Evolutionary conservation across 2,113 vertebrate species (phyloP).

Genomic region (Phalacrocorax brasilianus): DNA sequence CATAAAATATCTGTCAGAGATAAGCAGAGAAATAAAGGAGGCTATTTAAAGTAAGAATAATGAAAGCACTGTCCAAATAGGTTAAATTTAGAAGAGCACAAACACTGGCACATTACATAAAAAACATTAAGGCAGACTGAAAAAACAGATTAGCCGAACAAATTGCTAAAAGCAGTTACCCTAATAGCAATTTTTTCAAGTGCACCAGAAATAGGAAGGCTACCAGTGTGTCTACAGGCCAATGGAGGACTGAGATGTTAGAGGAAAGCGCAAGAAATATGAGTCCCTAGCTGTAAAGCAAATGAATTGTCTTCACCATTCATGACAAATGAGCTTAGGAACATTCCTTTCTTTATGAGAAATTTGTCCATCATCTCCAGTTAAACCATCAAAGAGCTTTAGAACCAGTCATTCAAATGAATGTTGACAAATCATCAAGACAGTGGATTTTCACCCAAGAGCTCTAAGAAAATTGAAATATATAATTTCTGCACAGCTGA

Average conservation of each 20-base stretch:
- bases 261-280: not conserved
- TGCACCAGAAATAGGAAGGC: not conserved
- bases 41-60: not conserved
- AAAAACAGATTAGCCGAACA: not conserved
- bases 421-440: not conserved
- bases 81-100: not conserved
- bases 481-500: not conserved
- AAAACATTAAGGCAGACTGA: not conserved
- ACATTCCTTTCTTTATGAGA: not conserved
- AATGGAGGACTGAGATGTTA: not conserved
- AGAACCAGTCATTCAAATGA: not conserved
- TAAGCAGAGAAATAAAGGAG: not conserved
- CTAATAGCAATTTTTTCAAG: not conserved
- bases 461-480: not conserved
- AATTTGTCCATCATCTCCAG: not conserved
- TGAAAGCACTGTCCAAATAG: not conserved
- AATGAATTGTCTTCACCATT: not conserved
- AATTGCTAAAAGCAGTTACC: not conserved
- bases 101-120: not conserved
- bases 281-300: not conserved
- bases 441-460: not conserved
- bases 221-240: not conserved
- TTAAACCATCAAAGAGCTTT: not conserved
- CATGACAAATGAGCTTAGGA: not conserved
- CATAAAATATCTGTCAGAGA: not conserved